Conservation (phyloP, 2,113 vertebrate genomes). For the Oryzias woworae region DNA sequence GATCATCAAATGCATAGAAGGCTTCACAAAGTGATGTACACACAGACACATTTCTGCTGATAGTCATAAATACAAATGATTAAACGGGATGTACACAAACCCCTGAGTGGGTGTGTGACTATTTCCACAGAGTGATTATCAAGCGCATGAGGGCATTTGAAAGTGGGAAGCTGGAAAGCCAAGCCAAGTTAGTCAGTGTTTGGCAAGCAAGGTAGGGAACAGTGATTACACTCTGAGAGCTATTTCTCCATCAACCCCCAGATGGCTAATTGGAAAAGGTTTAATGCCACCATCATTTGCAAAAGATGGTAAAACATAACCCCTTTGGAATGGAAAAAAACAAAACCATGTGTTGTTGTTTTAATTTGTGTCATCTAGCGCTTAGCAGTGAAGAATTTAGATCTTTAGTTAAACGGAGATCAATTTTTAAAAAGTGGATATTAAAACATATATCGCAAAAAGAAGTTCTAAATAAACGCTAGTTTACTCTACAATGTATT, state of each 20-base stretch:
- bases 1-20: slow-evolving; percentile 48
- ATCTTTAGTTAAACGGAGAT: no score
- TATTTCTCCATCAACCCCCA: slow-evolving; percentile 57
- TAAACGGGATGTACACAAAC: slow-evolving; percentile 21
- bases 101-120: slow-evolving; percentile 35
- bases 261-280: slow-evolving; percentile 62
- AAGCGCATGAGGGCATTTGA: slow-evolving; percentile 56
- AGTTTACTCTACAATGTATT: no score
- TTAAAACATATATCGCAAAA: no score
- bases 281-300: slow-evolving; percentile 48
- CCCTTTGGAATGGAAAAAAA: slow-evolving; percentile 22
- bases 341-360: slow-evolving; percentile 1
- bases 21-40: slow-evolving; percentile 6
- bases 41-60: slow-evolving; percentile 12
- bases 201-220: slow-evolving; percentile 51
- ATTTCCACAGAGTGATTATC: slow-evolving; percentile 59
- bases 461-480: no score
- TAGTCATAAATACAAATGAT: slow-evolving; percentile 39
- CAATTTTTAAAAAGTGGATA: no score
- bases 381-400: background rate
- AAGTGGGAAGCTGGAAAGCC: slow-evolving; percentile 50
- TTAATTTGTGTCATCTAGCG: background rate
- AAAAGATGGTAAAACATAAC: slow-evolving; percentile 35
- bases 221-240: slow-evolving; percentile 57
- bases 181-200: slow-evolving; percentile 47